phyloP scores from a whole-genome alignment of 2,113 vertebrate genomes.

The Apodemus speciosus region DNA sequence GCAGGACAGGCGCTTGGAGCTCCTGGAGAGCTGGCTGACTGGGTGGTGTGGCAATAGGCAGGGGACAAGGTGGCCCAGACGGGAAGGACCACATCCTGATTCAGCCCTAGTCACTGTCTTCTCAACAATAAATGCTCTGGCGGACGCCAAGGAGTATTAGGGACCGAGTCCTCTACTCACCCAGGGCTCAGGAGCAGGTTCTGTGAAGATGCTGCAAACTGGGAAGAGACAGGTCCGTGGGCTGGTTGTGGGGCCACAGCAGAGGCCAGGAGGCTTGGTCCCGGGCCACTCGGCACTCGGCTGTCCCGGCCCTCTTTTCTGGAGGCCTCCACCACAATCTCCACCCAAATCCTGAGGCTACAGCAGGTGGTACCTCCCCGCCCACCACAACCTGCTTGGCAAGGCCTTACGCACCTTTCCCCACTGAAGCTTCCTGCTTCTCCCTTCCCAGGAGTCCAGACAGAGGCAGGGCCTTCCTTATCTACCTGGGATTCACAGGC shows the following conservation, averaged over 20 bases:
- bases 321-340: neutral
- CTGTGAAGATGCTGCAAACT: neutral
- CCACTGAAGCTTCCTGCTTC: slow-evolving; percentile 7
- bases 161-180: slow-evolving; percentile 35
- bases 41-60: neutral
- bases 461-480: neutral
- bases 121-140: neutral
- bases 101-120: neutral
- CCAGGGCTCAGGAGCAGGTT: neutral
- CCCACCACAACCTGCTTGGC: slow-evolving; percentile 29
- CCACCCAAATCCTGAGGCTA: slow-evolving; percentile 1
- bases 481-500: neutral
- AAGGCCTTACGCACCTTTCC: slow-evolving; percentile 41
- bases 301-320: neutral
- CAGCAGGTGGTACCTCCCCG: slow-evolving; percentile 28
- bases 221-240: neutral
- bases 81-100: neutral
- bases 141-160: neutral
- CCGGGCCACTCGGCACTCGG: neutral
- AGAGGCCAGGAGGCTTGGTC: neutral
- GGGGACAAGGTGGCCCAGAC: neutral
- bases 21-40: neutral
- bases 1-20: neutral
- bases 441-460: neutral
- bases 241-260: neutral